Evolutionary conservation across 2,888 invertebrate genomes (phyloP).

Genomic region (Blastobasis lacticolella): DNA sequence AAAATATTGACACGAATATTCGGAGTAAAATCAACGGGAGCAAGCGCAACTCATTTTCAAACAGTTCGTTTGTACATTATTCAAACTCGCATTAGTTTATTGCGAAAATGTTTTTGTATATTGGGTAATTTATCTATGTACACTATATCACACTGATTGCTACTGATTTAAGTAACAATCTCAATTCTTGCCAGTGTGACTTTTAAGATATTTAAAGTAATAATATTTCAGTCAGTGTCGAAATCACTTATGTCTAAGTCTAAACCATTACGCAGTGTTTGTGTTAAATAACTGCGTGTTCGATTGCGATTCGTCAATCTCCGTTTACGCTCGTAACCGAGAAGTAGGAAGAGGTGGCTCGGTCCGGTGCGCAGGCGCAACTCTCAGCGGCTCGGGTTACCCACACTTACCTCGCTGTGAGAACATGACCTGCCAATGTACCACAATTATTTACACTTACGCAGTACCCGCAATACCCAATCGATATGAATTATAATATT

Average conservation of each 20-base stretch:
- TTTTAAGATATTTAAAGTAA: too few species aligned
- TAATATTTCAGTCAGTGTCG: too few species aligned
- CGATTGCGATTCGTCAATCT: constrained; percentile 50
- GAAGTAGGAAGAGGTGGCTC: constrained; percentile 58
- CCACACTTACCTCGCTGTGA: constrained; percentile 21
- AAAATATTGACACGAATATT: constrained; percentile 32
- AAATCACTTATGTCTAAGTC: too few species aligned
- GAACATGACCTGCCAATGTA: constrained; percentile 14
- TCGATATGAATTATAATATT: too few species aligned
- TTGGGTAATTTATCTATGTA: neutral
- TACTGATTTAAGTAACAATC: too few species aligned
- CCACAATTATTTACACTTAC: too few species aligned
- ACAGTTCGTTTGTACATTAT: too few species aligned
- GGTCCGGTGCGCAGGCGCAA: constrained; percentile 49
- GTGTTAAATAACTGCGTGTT: constrained; percentile 32
- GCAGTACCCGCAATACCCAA: too few species aligned
- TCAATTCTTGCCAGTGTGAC: too few species aligned
- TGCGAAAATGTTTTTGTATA: constrained; percentile 1
- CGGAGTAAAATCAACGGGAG: constrained; percentile 7
- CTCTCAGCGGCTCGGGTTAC: constrained; percentile 66
- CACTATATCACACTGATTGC: neutral
- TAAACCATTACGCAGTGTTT: constrained; percentile 25
- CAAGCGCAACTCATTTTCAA: neutral
- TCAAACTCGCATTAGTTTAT: constrained; percentile 8
- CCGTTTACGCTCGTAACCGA: constrained; percentile 56